Base-by-base conservation (phyloP, 1,140 invertebrate species). In the Magallana angulata region DNA sequence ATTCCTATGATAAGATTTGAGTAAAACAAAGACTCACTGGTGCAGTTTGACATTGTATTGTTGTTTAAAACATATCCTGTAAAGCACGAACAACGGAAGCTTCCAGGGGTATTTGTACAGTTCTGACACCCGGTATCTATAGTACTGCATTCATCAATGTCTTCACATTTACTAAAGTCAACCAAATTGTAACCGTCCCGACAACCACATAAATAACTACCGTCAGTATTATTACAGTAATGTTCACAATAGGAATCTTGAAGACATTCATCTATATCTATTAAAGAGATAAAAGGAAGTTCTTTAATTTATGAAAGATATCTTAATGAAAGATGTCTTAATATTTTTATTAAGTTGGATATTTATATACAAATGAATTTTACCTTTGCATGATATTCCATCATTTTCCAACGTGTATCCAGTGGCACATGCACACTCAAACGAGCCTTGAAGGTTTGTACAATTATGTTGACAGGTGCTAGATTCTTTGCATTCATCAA, bases 161-260 rank as follows among this genome's bases (percentile, higher is more conserved):
- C 86, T 57, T 48, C 16, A 82, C 87, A 88, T 7, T n/a, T 82
- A 58, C 24, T 81, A 11, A 88, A 90, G 5, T 88, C 87, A 1
- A 57, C 81, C 1, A 89, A 82, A 7, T 12, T 6, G 83, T 91
- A 93, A 3, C 92, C 92, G 30, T 16, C 59, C 14, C 87, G 76
- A 88, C 93, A 94, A 8, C 68, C 82, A 81, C 93, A 94, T 1
- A 81, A 7, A 62, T 88, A 93, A 57, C 85, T 89, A 9, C 93
- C 93, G 30, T 84, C 16, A 4, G 87, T 91, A 90, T 93, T 93
- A 9, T 58, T 88, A 87, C 93, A 93, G 8, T 12, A 48, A 48
- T 48, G 36, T 48, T 48, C 36, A 48, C 36, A 48, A 48, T 48
- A 3, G 36, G 36, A 48, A 5, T 48, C 36, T 48, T 48, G 36